Evolutionary conservation across 1,140 invertebrate genomes (phyloP).

Genomic region (Drosophila pandora): DNA sequence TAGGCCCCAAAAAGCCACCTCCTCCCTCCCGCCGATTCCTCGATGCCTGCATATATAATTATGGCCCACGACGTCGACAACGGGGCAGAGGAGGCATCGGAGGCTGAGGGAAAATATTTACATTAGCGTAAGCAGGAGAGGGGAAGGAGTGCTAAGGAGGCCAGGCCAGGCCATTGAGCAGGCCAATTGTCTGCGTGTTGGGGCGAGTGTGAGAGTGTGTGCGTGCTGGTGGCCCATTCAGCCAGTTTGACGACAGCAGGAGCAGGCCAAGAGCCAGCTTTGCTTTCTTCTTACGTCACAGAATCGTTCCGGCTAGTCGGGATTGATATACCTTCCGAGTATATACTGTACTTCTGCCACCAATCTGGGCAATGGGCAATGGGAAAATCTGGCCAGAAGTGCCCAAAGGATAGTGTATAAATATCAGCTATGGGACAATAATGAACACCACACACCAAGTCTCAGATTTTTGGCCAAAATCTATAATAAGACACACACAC

Average conservation of each 20-base stretch:
- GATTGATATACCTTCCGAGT: constrained; percentile 33
- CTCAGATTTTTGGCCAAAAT: constrained; percentile 40
- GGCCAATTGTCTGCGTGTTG: constrained; percentile 66
- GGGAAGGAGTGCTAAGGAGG: not conserved
- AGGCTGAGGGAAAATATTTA: constrained; percentile 67
- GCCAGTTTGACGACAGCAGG: constrained; percentile 79
- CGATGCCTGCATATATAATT: constrained; percentile 73
- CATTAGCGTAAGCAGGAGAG: constrained; percentile 71
- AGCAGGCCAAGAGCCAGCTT: constrained; percentile 60
- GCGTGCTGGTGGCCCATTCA: constrained; percentile 65
- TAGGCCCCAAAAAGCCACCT: constrained; percentile 3
- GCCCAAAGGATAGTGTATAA: constrained; percentile 45
- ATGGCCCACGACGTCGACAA: constrained; percentile 42
- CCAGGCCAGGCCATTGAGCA: constrained; percentile 61
- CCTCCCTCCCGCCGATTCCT: not conserved
- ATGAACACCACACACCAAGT: constrained; percentile 22
- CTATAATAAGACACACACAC: constrained; percentile 51
- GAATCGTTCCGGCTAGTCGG: constrained; percentile 1
- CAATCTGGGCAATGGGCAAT: constrained; percentile 6
- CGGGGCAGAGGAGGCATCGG: constrained; percentile 4
- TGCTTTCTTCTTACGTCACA: constrained; percentile 66
- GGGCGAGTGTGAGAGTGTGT: constrained; percentile 30
- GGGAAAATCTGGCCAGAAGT: constrained; percentile 30
- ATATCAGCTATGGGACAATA: constrained; percentile 35
- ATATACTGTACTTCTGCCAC: not conserved